A percentile compares a stretch with the other conserved stretches of the same genome.
Evolutionary conservation across 2,113 vertebrate species (phyloP).

Genomic region (Tapirus terrestris): DNA sequence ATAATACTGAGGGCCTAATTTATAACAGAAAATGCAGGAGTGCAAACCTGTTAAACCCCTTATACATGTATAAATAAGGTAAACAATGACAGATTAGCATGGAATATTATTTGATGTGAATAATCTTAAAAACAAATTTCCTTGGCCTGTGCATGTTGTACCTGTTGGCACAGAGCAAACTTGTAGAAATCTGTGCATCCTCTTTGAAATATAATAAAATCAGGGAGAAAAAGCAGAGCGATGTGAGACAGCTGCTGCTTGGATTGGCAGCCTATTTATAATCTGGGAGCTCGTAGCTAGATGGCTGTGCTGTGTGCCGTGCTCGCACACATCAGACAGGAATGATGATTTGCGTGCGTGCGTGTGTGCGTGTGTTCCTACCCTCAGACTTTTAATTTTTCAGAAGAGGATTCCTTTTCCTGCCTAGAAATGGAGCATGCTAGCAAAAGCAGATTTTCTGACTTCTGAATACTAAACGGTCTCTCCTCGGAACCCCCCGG

Average conservation of each 20-base stretch:
- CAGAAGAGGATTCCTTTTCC: constrained; percentile 67
- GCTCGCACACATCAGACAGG: constrained; percentile 74
- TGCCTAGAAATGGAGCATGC: constrained; percentile 51
- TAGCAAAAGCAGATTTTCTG: constrained; percentile 53
- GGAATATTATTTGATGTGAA: constrained; percentile 71
- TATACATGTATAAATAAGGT: constrained; percentile 75
- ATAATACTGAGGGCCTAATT: constrained; percentile 77
- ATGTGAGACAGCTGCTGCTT: constrained; percentile 82
- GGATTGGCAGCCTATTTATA: constrained; percentile 88
- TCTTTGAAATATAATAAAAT: constrained; percentile 82
- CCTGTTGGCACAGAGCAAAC: constrained; percentile 73
- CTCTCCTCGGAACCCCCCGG: constrained; percentile 40
- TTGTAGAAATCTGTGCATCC: constrained; percentile 76
- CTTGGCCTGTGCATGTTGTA: constrained; percentile 68
- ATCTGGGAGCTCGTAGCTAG: constrained; percentile 74
- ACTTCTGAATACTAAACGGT: constrained; percentile 1
- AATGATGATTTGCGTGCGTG: constrained; percentile 50
- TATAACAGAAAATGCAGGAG: constrained; percentile 70
- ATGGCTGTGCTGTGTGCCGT: constrained; percentile 74
- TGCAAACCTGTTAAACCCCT: constrained; percentile 75
- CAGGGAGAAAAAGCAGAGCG: constrained; percentile 74
- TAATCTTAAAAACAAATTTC: constrained; percentile 79
- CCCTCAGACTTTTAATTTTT: constrained; percentile 75
- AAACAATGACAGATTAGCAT: constrained; percentile 79
- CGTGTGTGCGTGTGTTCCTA: neutral